phyloP scores from a whole-genome alignment of 2,797 vertebrate genomes.

The Enteromius thamalakanensis region DNA sequence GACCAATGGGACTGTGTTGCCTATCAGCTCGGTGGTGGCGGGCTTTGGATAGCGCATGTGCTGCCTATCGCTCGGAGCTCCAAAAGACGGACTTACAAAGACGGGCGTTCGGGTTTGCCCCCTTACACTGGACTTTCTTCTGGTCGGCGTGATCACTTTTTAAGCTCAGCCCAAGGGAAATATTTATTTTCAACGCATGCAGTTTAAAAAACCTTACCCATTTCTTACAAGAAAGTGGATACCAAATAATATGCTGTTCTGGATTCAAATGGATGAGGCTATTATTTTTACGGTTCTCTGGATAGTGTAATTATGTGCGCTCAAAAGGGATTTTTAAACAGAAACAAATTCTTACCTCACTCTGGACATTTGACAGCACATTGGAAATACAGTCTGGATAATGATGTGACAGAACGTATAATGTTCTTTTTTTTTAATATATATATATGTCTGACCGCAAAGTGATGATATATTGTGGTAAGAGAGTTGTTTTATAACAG shows the following conservation, averaged over 20 bases:
- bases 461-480: background rate
- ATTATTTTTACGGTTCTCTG: constrained; percentile 9
- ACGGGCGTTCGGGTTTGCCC: constrained; percentile 61
- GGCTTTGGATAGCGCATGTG: constrained; percentile 71
- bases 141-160: constrained; percentile 25
- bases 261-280: background rate
- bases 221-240: constrained; percentile 15
- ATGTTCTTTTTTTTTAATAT: constrained; percentile 45
- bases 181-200: background rate
- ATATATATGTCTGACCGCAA: constrained; percentile 1
- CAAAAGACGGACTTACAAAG: constrained; percentile 57
- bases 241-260: background rate
- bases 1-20: constrained; percentile 71
- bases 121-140: constrained; percentile 61
- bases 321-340: constrained; percentile 64
- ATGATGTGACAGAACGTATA: constrained; percentile 24
- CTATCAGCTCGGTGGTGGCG: constrained; percentile 69
- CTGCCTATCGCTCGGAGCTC: constrained; percentile 53
- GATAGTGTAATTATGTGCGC: constrained; percentile 30
- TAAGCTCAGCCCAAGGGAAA: constrained; percentile 16
- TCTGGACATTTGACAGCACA: constrained; percentile 70
- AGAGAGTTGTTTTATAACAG: constrained; percentile 18
- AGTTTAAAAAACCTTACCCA: background rate
- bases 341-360: constrained; percentile 55
- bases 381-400: constrained; percentile 69